Conservation (phyloP, 2,888 invertebrate species). For the Drosophila tripunctata region DNA sequence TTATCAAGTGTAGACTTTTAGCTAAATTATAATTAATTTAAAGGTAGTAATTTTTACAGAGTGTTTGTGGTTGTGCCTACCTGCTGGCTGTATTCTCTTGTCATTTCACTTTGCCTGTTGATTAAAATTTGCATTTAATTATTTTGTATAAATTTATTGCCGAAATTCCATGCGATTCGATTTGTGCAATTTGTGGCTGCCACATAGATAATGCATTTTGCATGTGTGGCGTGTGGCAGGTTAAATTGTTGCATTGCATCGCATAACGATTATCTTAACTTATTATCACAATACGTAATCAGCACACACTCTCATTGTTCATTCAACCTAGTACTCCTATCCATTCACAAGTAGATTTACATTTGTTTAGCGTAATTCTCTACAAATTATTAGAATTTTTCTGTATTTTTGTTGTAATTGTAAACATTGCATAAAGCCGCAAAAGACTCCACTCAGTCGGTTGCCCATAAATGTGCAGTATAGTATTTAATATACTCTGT, state of each 20-base stretch:
- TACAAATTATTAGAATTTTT: slow-evolving; percentile 28
- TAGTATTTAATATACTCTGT: not conserved
- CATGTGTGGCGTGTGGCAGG: slow-evolving; percentile 5
- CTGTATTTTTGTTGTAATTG: slow-evolving; percentile 9
- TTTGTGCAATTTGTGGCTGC: slow-evolving; percentile 64
- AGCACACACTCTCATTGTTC: slow-evolving; percentile 21
- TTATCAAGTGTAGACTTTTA: not conserved
- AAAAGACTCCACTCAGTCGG: slow-evolving; percentile 9
- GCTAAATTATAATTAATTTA: no score
- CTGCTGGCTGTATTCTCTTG: not conserved
- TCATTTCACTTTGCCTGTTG: slow-evolving; percentile 32
- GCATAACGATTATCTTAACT: slow-evolving; percentile 27
- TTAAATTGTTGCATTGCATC: slow-evolving; percentile 23
- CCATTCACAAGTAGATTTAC: no score
- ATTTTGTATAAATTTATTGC: slow-evolving; percentile 53
- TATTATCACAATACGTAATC: slow-evolving; percentile 15
- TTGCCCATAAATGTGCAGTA: slow-evolving; percentile 1
- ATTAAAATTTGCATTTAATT: slow-evolving; percentile 74
- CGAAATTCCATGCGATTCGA: slow-evolving; percentile 47
- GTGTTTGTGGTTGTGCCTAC: not conserved
- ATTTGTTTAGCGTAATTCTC: slow-evolving; percentile 21
- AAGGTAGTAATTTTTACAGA: not conserved
- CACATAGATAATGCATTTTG: slow-evolving; percentile 47
- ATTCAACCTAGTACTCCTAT: slow-evolving; percentile 20
- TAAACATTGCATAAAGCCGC: slow-evolving; percentile 22